phyloP scores from a whole-genome alignment of 1,140 invertebrate species.

The Myzus persicae region DNA sequence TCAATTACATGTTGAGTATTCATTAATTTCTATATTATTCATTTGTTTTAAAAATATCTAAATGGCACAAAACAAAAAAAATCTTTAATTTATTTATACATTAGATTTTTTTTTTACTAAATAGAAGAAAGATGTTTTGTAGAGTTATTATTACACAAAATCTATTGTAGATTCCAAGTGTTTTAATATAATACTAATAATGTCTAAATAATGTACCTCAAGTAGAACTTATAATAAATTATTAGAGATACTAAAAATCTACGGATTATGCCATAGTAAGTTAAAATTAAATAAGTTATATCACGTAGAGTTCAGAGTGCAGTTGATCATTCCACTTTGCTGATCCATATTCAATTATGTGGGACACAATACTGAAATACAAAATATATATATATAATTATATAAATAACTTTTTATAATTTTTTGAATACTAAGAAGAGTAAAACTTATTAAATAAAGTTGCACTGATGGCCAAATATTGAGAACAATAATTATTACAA shows the following conservation, averaged over 20 bases:
- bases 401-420: background rate
- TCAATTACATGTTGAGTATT: background rate
- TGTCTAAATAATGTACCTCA: constrained; percentile 23
- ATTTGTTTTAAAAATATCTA: background rate
- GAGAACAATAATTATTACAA: background rate
- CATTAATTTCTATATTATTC: background rate
- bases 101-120: background rate
- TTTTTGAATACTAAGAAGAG: background rate
- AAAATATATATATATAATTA: constrained; percentile 56
- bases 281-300: constrained; percentile 47
- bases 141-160: background rate
- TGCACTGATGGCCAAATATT: background rate
- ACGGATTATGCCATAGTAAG: constrained; percentile 4
- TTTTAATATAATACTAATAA: background rate
- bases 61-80: constrained; percentile 6
- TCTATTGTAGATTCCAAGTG: background rate
- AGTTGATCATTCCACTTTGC: constrained; percentile 5
- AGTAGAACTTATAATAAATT: constrained; percentile 38
- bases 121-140: background rate
- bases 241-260: constrained; percentile 46
- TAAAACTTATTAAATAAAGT: background rate
- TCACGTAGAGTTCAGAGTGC: constrained; percentile 48
- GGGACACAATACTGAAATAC: constrained; percentile 66
- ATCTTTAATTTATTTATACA: background rate
- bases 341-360: constrained; percentile 62